Evolutionary conservation across 2,888 invertebrate species (phyloP).

Genomic region (Cyclophora punctaria): DNA sequence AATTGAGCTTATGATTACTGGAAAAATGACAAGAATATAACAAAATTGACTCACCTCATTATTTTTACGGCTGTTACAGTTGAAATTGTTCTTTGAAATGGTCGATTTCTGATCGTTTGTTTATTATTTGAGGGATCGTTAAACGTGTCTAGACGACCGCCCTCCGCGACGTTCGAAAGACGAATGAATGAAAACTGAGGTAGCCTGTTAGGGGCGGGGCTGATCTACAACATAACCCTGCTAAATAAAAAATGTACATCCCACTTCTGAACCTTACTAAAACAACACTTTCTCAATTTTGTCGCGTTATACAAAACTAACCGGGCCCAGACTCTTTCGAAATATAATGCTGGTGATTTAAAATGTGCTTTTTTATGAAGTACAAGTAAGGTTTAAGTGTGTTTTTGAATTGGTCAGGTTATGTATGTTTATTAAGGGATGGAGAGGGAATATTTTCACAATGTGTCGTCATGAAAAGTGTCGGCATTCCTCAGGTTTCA

Average conservation of each 20-base stretch:
- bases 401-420: conserved; percentile 20
- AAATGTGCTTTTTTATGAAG: conserved; percentile 5
- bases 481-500: no score
- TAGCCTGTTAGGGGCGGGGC: conserved; percentile 56
- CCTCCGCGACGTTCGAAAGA: conserved; percentile 33
- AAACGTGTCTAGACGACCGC: conserved; percentile 20
- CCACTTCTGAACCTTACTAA: conserved; percentile 1
- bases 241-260: conserved; percentile 27
- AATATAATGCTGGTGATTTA: conserved; percentile 3
- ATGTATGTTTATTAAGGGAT: conserved; percentile 26
- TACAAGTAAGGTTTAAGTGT: not conserved
- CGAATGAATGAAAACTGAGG: conserved; percentile 66
- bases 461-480: no score
- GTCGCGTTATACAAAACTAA: conserved; percentile 43
- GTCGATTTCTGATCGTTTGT: no score
- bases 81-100: no score
- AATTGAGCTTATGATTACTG: not conserved
- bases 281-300: conserved; percentile 20
- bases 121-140: no score
- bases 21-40: not conserved
- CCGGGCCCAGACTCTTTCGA: conserved; percentile 31
- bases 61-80: not conserved
- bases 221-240: conserved; percentile 29
- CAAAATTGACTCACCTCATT: conserved; percentile 13
- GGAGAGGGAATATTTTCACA: conserved; percentile 3